These are phyloP conservation scores for Campylorhamphus procurvoides DNA, from an alignment of 2,113 vertebrate genomes.

Conservation along the genomic window DNA sequence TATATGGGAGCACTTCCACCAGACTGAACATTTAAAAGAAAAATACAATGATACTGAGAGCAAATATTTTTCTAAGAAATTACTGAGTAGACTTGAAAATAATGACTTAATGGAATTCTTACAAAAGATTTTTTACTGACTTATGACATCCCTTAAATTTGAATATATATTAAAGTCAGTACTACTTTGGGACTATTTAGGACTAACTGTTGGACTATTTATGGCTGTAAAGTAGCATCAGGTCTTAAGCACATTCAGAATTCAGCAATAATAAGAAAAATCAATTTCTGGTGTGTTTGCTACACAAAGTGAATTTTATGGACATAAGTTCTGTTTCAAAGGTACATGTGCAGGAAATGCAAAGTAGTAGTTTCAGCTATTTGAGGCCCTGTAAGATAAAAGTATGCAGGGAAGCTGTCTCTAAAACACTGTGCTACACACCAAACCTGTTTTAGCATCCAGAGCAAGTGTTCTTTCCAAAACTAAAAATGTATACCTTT, in stretches of 20 bases:
- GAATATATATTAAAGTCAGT: background rate
- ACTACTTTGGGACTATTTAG: background rate
- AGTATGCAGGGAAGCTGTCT: background rate
- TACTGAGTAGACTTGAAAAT: background rate
- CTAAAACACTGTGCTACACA: background rate
- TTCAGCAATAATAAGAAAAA: background rate
- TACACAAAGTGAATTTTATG: background rate
- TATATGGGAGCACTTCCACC: background rate
- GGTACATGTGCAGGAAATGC: background rate
- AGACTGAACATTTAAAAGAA: background rate
- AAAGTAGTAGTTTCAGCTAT: background rate
- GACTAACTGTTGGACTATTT: background rate
- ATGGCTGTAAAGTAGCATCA: background rate
- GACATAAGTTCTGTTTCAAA: background rate
- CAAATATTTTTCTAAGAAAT: background rate
- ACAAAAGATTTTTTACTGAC: background rate
- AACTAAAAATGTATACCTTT: background rate
- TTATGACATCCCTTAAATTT: background rate
- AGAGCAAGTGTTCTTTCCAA: background rate
- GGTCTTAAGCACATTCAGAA: background rate
- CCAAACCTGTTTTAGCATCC: background rate
- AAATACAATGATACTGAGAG: background rate
- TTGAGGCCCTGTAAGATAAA: background rate
- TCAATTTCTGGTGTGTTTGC: background rate
- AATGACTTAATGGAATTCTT: background rate